A percentile compares a stretch with the other conserved stretches of the same genome.
These are phyloP conservation scores for Cryptosula pallasiana DNA, from an alignment of 2,888 invertebrate species.

Conservation along the genomic window DNA sequence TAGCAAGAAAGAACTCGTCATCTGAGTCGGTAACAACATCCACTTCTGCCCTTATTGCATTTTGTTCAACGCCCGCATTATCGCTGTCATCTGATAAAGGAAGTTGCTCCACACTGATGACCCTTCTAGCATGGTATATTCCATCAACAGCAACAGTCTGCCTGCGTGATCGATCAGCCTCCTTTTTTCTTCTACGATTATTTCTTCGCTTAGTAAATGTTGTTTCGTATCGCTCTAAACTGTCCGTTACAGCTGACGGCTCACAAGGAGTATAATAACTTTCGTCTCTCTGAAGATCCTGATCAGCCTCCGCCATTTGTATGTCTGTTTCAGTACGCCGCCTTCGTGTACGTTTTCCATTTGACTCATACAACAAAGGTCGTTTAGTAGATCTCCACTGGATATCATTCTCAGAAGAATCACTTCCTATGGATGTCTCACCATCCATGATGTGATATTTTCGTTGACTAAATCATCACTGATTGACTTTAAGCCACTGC, in stretches of 20 bases:
- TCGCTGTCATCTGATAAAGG: background rate
- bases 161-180: background rate
- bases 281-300: background rate
- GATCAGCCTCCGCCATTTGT: background rate
- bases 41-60: background rate
- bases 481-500: no score
- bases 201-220: background rate
- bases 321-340: conserved; percentile 15
- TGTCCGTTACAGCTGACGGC: background rate
- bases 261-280: no score
- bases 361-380: background rate
- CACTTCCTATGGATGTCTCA: no score
- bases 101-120: conserved; percentile 16
- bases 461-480: no score
- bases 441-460: no score
- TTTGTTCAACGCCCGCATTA: background rate
- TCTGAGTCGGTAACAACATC: background rate
- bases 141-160: conserved; percentile 15
- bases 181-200: background rate
- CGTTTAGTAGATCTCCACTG: background rate
- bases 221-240: no score
- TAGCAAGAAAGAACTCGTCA: conserved; percentile 20
- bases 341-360: background rate
- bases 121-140: background rate
- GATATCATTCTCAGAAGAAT: no score